Conservation (phyloP, 2,113 vertebrate species). For the rat (Rattus norvegicus) region GRCr8 NC_086022.1:6244501-6245000, state of each 20-base stretch:
- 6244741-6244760: neutral
- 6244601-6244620: too few species aligned
- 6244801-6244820: neutral
- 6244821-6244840: neutral
- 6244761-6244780: neutral
- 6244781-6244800: too few species aligned
- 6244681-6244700: neutral
- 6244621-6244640: too few species aligned
- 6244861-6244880: neutral
- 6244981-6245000: neutral
- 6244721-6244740: neutral
- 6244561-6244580: neutral
- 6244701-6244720: neutral
- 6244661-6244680: neutral
- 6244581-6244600: neutral
- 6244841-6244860: neutral
- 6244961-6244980: neutral
- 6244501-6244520: neutral
- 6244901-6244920: neutral
- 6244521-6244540: neutral
- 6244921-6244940: neutral
- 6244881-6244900: neutral
- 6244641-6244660: too few species aligned
- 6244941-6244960: neutral
- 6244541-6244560: neutral